Base-by-base conservation (phyloP, 2,797 vertebrate species). In the Chaetophractus vellerosus region DNA sequence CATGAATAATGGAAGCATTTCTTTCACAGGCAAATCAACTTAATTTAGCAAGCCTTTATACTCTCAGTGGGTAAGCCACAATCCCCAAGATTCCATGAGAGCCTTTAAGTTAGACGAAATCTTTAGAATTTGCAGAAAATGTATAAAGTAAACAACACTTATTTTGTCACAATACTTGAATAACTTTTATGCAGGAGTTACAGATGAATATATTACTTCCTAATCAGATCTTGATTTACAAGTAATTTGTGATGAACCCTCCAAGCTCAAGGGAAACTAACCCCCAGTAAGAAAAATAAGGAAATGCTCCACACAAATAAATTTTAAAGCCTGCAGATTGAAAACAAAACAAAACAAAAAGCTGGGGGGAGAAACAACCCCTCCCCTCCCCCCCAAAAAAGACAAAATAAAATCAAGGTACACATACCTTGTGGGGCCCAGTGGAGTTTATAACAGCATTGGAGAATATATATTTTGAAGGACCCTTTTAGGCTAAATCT, bases 11-110 rank as follows among this genome's bases (percentile, higher is more conserved):
- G 99, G 99, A 99, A 99, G 98, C 98, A 97, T 97, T 98, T 99
- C 99, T 99, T 99, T 99, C 99, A 99, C 99, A 99, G 99, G 99
- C 99, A 99, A 99, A 99, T 99, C 99, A 99, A 99, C 99, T 99
- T 99, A 99, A 99, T 99, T 99, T 99, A 99, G 99, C 99, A 99
- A 99, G 99, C 99, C 99, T 99, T 99, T 99, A 98, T 98, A 98
- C 99, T 99, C 98, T 99, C 99, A 99, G 99, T 99, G 98, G 99
- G 99, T 98, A 98, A 99, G 99, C 99, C 99, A 99, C 98, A 99
- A 99, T 99, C 99, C 99, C 99, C 98, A 98, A 99, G 99, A 99
- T 99, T 99, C 99, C 99, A 99, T 99, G 99, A 99, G 99, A 99
- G 98, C 98, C 98, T 99, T 99, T 98, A 98, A 99, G 99, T 99